Evolutionary conservation across 2,888 invertebrate species (phyloP).

Genomic region (Chymomyza fuscimana): DNA sequence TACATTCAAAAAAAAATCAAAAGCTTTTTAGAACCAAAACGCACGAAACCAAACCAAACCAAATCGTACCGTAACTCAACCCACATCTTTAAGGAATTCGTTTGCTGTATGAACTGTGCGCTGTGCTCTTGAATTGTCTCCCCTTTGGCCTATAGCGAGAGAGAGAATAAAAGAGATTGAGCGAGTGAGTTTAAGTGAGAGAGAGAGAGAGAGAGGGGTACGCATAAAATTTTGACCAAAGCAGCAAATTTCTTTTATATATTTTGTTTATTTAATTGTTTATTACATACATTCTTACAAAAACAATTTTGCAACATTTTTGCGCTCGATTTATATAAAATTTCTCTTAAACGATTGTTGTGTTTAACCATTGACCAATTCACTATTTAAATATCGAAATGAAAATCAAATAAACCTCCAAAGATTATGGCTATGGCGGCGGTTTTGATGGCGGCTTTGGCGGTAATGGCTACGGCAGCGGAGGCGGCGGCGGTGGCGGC

Average conservation of each 20-base stretch:
- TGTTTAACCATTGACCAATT: not conserved
- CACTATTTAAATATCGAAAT: constrained; percentile 14
- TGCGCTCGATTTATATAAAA: too few species aligned
- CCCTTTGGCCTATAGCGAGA: constrained; percentile 32
- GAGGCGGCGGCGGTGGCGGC: constrained; percentile 89
- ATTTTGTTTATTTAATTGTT: constrained; percentile 40
- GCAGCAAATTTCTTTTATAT: constrained; percentile 14
- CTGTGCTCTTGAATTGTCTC: constrained; percentile 71
- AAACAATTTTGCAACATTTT: not conserved
- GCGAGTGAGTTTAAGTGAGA: not conserved
- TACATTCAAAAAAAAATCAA: not conserved
- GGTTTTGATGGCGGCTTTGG: constrained; percentile 86
- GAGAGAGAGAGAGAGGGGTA: not conserved
- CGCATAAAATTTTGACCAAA: constrained; percentile 62
- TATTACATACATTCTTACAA: constrained; percentile 9
- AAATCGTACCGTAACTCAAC: not conserved
- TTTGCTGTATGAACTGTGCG: constrained; percentile 44
- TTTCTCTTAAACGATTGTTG: not conserved
- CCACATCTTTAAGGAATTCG: constrained; percentile 34
- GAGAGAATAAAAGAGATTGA: not conserved
- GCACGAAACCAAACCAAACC: not conserved
- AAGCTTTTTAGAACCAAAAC: not conserved
- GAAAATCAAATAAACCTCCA: constrained; percentile 15
- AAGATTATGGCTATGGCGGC: constrained; percentile 84
- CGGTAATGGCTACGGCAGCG: constrained; percentile 91